Evolutionary conservation across 1,140 invertebrate genomes (phyloP).

Genomic region (Tenebrio molitor): DNA sequence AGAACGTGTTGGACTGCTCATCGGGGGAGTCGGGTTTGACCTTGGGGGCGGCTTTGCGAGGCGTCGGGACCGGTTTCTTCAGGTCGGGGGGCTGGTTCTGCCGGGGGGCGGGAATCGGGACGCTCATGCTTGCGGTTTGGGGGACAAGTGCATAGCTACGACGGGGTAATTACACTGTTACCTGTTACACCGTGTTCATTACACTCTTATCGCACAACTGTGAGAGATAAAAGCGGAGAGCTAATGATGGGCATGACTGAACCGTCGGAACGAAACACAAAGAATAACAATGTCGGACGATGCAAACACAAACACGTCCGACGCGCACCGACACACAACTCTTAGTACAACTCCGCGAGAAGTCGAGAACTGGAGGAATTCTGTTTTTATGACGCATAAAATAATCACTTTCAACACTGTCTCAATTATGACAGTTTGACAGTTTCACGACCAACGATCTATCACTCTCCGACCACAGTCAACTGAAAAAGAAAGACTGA

Average conservation of each 20-base stretch:
- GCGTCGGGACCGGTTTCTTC: slow-evolving; percentile 60
- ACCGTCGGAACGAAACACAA: no score
- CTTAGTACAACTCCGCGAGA: neutral
- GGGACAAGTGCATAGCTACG: neutral
- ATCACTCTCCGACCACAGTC: no score
- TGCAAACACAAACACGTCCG: neutral
- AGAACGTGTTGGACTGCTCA: slow-evolving; percentile 41
- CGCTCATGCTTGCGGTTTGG: slow-evolving; percentile 56
- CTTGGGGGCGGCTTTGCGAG: slow-evolving; percentile 44
- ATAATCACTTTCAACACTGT: neutral
- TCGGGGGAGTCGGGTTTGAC: slow-evolving; percentile 22
- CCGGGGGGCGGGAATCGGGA: slow-evolving; percentile 56
- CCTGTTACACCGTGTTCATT: neutral
- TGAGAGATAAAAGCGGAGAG: no score
- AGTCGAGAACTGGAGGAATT: slow-evolving; percentile 18
- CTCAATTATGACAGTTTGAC: neutral
- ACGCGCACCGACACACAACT: neutral
- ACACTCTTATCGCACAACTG: no score
- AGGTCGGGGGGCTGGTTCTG: slow-evolving; percentile 14
- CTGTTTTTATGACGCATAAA: slow-evolving; percentile 31
- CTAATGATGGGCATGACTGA: no score
- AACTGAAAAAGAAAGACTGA: no score
- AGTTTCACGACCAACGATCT: no score
- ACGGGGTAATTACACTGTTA: no score
- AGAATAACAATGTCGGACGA: no score